phyloP scores from a whole-genome alignment of 2,113 vertebrate genomes.

The Eurystomus gularis region DNA sequence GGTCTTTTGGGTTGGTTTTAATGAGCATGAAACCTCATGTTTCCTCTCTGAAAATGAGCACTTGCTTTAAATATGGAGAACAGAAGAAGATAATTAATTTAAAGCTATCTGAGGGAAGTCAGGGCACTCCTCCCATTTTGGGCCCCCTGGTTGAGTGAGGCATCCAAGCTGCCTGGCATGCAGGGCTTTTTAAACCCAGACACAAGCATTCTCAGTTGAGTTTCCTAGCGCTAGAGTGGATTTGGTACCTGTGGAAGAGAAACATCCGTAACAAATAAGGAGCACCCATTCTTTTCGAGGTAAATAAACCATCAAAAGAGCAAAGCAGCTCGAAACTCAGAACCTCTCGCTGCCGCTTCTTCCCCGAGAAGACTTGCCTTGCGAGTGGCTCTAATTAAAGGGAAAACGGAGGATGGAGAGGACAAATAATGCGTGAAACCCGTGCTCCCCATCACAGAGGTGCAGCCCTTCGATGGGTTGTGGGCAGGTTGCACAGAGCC shows the following conservation, averaged over 20 bases:
- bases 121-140: background rate
- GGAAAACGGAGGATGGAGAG: background rate
- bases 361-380: too few species aligned
- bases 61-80: background rate
- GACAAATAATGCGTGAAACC: background rate
- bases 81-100: background rate
- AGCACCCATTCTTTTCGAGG: background rate
- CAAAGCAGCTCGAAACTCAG: background rate
- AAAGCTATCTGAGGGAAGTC: background rate
- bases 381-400: background rate
- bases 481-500: background rate
- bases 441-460: background rate
- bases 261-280: background rate
- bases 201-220: background rate
- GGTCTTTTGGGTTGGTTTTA: background rate
- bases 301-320: background rate
- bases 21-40: accelerated
- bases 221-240: background rate
- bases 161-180: background rate
- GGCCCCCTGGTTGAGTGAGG: background rate
- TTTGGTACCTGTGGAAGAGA: background rate
- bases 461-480: background rate
- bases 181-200: background rate
- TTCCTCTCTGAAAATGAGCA: background rate
- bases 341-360: background rate